These are phyloP conservation scores for Quiscalus mexicanus DNA, from an alignment of 2,113 vertebrate genomes.

Conservation along the genomic window DNA sequence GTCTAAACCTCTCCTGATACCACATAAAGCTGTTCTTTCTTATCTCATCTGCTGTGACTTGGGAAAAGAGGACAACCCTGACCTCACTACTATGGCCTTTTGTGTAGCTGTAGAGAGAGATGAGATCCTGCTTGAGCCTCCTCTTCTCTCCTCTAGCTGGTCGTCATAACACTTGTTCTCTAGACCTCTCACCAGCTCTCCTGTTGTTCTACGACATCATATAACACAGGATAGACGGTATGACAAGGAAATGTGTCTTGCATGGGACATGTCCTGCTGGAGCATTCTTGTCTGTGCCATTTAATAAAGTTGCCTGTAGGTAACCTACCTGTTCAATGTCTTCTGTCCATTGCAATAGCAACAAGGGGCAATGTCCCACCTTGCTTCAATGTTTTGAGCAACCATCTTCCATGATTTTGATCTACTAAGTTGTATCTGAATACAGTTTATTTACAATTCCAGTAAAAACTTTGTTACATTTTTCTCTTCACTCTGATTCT, in stretches of 20 bases:
- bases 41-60: background rate
- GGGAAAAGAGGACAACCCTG: background rate
- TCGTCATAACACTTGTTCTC: background rate
- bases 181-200: background rate
- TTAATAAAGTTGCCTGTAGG: background rate
- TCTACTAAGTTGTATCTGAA: background rate
- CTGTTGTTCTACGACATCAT: background rate
- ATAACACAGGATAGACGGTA: background rate
- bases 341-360: background rate
- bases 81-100: accelerated
- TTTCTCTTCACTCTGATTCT: background rate
- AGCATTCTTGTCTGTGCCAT: background rate
- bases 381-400: background rate
- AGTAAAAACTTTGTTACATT: background rate
- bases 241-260: background rate
- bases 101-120: background rate
- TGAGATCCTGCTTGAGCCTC: background rate
- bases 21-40: background rate
- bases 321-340: background rate
- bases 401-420: background rate
- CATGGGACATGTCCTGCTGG: background rate
- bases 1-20: background rate
- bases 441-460: background rate
- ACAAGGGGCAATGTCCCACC: background rate
- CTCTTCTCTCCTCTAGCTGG: background rate